phyloP scores from a whole-genome alignment of 35 echinoderm and acorn worm genomes.

The Diadema setosum region DNA sequence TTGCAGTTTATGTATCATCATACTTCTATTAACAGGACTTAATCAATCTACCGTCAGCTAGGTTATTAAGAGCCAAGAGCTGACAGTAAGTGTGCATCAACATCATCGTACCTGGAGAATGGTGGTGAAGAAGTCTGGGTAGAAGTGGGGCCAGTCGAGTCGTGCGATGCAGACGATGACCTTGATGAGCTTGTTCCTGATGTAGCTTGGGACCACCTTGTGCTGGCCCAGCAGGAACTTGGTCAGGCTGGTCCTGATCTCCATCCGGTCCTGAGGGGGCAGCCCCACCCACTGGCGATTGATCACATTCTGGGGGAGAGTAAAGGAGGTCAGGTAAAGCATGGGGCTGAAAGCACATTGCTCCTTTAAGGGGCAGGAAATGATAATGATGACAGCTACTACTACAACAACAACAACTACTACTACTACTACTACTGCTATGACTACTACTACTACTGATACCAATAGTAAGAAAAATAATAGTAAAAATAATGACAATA shows the following conservation, averaged over 20 bases:
- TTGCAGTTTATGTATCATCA: too few relatives aligned
- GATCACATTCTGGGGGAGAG: constrained; percentile 71
- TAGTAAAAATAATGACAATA: too few relatives aligned
- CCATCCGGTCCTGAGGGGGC: constrained; percentile 59
- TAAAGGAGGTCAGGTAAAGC: not conserved
- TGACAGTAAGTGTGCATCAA: too few relatives aligned
- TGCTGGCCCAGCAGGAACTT: constrained; percentile 86
- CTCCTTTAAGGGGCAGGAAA: too few relatives aligned
- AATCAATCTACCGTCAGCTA: too few relatives aligned
- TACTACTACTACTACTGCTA: too few relatives aligned
- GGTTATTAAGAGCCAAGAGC: too few relatives aligned
- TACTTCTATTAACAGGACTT: too few relatives aligned
- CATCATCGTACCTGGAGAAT: constrained; percentile 74
- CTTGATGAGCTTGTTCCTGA: constrained; percentile 96
- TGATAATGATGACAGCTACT: too few relatives aligned
- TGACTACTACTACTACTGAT: too few relatives aligned
- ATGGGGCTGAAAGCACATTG: not conserved
- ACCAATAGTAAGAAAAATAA: too few relatives aligned
- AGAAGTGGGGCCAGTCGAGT: constrained; percentile 96
- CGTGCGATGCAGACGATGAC: constrained; percentile 90
- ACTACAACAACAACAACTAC: too few relatives aligned
- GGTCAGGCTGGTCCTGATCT: constrained; percentile 79
- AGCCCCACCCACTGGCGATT: constrained; percentile 95
- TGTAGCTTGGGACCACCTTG: constrained; percentile 62
- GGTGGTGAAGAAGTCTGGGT: constrained; percentile 97